Conservation (phyloP, 1,140 invertebrate species). For the Adoxophyes honmai region DNA sequence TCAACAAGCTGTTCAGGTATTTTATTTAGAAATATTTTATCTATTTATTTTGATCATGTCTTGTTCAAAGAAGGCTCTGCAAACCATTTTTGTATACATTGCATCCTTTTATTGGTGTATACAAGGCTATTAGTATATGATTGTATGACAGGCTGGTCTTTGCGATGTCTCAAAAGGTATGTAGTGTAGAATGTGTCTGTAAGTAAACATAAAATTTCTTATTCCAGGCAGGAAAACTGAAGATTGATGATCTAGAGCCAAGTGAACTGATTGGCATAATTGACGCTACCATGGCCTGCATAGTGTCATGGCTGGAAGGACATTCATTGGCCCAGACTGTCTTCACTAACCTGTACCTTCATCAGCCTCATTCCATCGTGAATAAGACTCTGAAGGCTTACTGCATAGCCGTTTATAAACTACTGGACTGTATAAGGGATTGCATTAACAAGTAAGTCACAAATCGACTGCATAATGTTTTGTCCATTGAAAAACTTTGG, state of each 20-base stretch:
- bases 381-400: constrained; percentile 92
- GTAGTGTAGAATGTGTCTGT: too few species aligned
- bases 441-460: constrained; percentile 87
- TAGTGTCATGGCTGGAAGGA: constrained; percentile 96
- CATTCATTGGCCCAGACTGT: constrained; percentile 98
- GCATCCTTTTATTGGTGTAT: too few species aligned
- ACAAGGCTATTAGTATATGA: too few species aligned
- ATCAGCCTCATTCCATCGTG: constrained; percentile 91
- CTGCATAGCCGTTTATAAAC: constrained; percentile 92
- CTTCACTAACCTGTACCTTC: constrained; percentile 97
- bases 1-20: constrained; percentile 89
- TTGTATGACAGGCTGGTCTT: too few species aligned
- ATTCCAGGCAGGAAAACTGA: constrained; percentile 85
- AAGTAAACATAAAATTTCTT: constrained; percentile 23
- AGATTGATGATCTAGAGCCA: constrained; percentile 85
- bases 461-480: background rate
- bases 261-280: constrained; percentile 92
- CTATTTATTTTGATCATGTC: too few species aligned
- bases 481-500: too few species aligned
- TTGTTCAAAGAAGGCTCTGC: background rate
- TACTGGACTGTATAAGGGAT: constrained; percentile 94
- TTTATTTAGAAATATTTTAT: too few species aligned
- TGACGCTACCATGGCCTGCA: constrained; percentile 93
- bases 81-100: constrained; percentile 14
- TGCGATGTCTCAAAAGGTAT: too few species aligned